Percentiles rank a stretch among this genome's conserved stretches.
These are phyloP conservation scores for Euzetes globulus DNA, from an alignment of 2,888 invertebrate species.

Conservation along the genomic window DNA sequence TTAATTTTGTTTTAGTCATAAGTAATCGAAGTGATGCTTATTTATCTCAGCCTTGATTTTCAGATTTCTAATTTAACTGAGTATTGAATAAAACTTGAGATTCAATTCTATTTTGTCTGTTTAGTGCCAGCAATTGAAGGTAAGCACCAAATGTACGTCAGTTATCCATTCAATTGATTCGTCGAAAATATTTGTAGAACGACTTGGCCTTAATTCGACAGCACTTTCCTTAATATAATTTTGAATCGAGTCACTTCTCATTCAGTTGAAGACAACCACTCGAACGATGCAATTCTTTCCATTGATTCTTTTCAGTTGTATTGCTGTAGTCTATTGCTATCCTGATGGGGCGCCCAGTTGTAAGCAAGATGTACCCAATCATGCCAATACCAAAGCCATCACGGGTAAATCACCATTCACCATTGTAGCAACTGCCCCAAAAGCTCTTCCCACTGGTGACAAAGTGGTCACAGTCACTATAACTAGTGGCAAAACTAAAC, in stretches of 20 bases:
- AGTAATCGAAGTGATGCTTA: neutral
- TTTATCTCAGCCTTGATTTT: neutral
- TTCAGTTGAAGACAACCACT: neutral
- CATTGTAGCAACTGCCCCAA: conserved; percentile 20
- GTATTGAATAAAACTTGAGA: neutral
- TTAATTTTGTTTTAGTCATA: neutral
- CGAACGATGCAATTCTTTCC: neutral
- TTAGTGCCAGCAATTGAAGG: conserved; percentile 5
- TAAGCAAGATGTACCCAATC: conserved; percentile 6
- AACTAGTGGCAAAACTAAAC: conserved; percentile 21
- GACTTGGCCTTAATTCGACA: conserved; percentile 15
- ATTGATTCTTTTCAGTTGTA: neutral
- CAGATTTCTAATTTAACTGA: neutral
- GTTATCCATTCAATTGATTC: conserved; percentile 11
- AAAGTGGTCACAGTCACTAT: conserved; percentile 29
- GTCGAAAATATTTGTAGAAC: neutral
- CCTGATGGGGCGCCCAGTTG: conserved; percentile 34
- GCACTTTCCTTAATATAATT: conserved; percentile 11
- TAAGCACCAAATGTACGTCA: conserved; percentile 13
- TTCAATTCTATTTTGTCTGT: conserved; percentile 1
- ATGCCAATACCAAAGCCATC: conserved; percentile 16
- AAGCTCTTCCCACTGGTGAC: conserved; percentile 12
- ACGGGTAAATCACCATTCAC: conserved; percentile 25
- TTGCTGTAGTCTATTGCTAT: conserved; percentile 11
- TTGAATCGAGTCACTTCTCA: neutral